Evolutionary conservation across 2,113 vertebrate species (phyloP).

Genomic region (Rhinolophus sinicus): DNA sequence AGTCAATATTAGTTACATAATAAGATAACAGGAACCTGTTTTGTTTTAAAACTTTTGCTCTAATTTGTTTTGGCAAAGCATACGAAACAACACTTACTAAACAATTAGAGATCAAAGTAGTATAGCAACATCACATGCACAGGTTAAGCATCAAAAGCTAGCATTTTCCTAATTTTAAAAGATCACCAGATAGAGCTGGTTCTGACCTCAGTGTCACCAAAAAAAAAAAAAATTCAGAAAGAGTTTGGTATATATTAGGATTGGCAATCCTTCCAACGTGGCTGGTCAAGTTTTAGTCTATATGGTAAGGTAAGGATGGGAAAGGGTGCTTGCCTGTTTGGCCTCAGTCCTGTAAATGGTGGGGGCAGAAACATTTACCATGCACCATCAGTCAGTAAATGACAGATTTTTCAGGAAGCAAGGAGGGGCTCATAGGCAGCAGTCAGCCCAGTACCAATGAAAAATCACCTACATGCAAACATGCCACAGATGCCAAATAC

Average conservation of each 20-base stretch:
- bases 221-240: not conserved
- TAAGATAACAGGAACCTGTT: slow-evolving; percentile 25
- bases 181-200: slow-evolving; percentile 46
- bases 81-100: slow-evolving; percentile 21
- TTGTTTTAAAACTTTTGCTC: slow-evolving; percentile 67
- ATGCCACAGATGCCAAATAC: slow-evolving; percentile 26
- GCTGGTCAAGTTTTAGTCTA: not conserved
- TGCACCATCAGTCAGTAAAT: not conserved
- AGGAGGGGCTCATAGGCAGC: not conserved
- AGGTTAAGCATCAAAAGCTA: slow-evolving; percentile 19
- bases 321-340: not conserved
- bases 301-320: not conserved
- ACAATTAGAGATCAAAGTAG: slow-evolving; percentile 42
- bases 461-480: not conserved
- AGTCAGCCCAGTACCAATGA: not conserved
- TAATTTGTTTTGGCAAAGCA: slow-evolving; percentile 66
- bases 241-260: slow-evolving; percentile 49
- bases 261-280: not conserved
- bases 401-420: not conserved
- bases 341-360: not conserved
- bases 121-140: slow-evolving; percentile 61
- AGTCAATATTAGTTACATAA: slow-evolving; percentile 73
- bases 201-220: not conserved
- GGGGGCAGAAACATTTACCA: not conserved
- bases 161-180: slow-evolving; percentile 40